phyloP scores from a whole-genome alignment of 2,113 vertebrate genomes.

The Plecturocebus donacophilus region DNA sequence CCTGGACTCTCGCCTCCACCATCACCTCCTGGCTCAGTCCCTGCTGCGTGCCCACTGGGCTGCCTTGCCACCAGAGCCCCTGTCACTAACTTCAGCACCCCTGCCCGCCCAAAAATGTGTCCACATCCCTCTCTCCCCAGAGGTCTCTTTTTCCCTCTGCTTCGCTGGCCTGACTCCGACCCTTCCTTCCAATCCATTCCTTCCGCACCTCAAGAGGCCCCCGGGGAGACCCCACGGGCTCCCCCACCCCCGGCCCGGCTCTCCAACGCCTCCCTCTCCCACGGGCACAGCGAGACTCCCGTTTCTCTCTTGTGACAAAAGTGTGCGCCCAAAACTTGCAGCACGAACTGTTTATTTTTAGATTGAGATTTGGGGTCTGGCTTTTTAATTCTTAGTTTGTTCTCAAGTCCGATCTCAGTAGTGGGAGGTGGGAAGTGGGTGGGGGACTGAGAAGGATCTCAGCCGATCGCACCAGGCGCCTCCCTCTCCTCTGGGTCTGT shows the following conservation, averaged over 20 bases:
- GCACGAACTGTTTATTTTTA: neutral
- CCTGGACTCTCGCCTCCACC: neutral
- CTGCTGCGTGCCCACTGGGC: accelerated
- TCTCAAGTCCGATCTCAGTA: neutral
- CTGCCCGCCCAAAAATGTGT: too few relatives aligned
- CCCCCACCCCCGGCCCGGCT: neutral
- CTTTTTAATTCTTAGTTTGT: neutral
- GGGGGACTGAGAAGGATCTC: neutral
- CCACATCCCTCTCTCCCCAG: accelerated
- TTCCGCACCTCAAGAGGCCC: accelerated
- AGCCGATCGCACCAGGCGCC: accelerated
- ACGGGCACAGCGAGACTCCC: accelerated
- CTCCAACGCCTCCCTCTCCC: neutral
- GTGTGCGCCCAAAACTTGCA: accelerated
- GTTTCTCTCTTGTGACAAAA: neutral
- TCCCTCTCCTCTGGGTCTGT: accelerated
- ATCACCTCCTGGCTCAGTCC: accelerated
- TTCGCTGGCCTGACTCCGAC: accelerated
- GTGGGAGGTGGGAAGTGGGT: neutral
- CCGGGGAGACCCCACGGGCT: neutral
- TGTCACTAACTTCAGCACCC: neutral
- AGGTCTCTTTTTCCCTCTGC: neutral
- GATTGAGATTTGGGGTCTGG: neutral
- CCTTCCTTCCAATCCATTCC: neutral
- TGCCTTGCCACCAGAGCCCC: neutral